Base-by-base conservation (phyloP, 2,113 vertebrate species). In the Diglossa brunneiventris region DNA sequence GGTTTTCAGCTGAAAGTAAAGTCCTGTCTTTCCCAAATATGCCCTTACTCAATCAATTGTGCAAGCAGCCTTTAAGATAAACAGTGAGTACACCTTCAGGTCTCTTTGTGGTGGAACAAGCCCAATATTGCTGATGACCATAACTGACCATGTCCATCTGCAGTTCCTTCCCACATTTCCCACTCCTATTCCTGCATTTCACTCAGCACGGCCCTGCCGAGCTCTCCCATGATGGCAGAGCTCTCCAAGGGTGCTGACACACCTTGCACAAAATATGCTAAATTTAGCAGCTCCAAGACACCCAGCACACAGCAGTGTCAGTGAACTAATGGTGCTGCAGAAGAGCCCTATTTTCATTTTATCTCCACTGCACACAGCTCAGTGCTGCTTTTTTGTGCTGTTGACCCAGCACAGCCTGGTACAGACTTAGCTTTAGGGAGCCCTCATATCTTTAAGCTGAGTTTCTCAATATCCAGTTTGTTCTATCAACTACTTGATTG, bases 141-240 rank as follows among this genome's bases (percentile, higher is more conserved):
- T 0, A 5, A 11, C 2, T 50, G 31, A 42, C 26, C 8, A 15
- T 37, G 31, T 15, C 26, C 33, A 35, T 15, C 30, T 15, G 19
- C 27, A 18, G 15, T 31, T 47, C 28, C 11, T 8, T 52, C 21
- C 22, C 5, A 6, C 19, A 28, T 15, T 27, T 33, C 3, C 21
- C 24, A 8, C 13, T 37, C 39, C 21, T 22, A 1, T 35, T 64
- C 39, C 66, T 44, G 30, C 9, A 15, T 84, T 70, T 89, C 10
- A 1, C 52, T 58, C 31, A 74, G 31, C 33, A 42, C 22, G 5
- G 0, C 49, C 52, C 42, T 55, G 28, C 44, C 3, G 2, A 68
- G 39, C 35, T 55, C 39, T 37, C 67, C 53, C 67, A 37, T 0
- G 0, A 14, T 0, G 24, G 33, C 47, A 50, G 41, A 53, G 69